Base-by-base conservation (phyloP, 2,113 vertebrate genomes). In the Stigmatopora argus region DNA sequence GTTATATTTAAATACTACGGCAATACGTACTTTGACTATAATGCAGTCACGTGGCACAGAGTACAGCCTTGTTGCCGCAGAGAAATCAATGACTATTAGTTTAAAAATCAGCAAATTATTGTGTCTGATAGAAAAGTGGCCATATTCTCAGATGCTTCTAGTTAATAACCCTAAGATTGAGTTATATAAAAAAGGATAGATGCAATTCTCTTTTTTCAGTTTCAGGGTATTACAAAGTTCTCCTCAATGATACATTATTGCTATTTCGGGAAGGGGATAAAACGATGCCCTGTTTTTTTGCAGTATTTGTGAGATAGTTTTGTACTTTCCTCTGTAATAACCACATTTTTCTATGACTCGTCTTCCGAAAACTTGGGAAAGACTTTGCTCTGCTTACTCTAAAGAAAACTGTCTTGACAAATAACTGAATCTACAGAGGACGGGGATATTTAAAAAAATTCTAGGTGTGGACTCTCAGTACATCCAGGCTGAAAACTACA, bases 211-310 rank as follows among this genome's bases (percentile, higher is more conserved):
- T n/a, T 8, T 2, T 18, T 46, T 60, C 6, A 51, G 49, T 58
- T 51, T 45, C 62, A 17, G n/a, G 3, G 19, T 64, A 19, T 51
- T 64, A 19, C n/a, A 0, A 8, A n/a, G 14, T 18, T 65, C 47
- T 47, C n/a, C 34, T 57, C 18, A 66, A 62, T 59, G 38, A 65
- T n/a, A 15, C 34, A 63, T 70, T 41, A 49, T 31, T 67, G 53
- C n/a, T 21, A 21, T 41, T 47, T 55, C 53, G 59, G 26, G 18
- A 13, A 58, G 13, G 2, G 31, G 9, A 65, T 14, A 49, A 57
- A 47, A 19, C 21, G 26, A 2, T 21, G 5, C 26, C 4, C 17
- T n/a, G 8, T n/a, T 44, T 31, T 38, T 8, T 69, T 11, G 23
- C 12, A 58, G 17, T 51, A 56, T 15, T 56, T 56, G 55, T 56